Percentiles rank a stretch among this genome's conserved stretches.
Conservation (phyloP, 2,797 vertebrate genomes). For the Enteromius unitaeniatus region DNA sequence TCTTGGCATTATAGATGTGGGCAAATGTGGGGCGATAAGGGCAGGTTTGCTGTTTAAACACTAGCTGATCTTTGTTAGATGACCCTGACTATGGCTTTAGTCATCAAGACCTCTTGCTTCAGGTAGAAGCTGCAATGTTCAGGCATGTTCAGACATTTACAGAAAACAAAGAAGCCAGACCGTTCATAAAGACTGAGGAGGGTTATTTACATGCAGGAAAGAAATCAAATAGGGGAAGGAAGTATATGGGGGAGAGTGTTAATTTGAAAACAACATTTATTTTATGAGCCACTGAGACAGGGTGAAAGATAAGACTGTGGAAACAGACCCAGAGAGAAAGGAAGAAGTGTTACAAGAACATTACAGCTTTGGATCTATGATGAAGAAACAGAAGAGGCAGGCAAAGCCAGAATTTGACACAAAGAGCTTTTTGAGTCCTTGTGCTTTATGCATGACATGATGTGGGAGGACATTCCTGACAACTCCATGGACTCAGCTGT, state of each 20-base stretch:
- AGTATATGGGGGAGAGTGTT: conserved; percentile 24
- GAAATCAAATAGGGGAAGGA: conserved; percentile 37
- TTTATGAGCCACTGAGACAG: conserved; percentile 26
- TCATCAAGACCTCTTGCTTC: conserved; percentile 5
- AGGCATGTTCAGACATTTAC: conserved; percentile 26
- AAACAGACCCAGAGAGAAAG: background rate
- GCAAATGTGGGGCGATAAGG: background rate
- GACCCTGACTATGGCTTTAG: conserved; percentile 40
- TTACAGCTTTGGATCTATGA: conserved; percentile 1
- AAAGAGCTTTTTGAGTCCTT: conserved; percentile 41
- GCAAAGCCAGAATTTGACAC: conserved; percentile 21
- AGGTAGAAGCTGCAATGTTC: conserved; percentile 25
- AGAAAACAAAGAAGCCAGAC: conserved; percentile 20
- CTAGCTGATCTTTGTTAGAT: background rate
- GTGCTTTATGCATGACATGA: background rate
- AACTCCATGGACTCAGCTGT: conserved; percentile 43
- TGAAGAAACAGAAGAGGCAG: conserved; percentile 30
- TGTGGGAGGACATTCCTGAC: conserved; percentile 39
- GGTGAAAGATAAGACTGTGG: conserved; percentile 22
- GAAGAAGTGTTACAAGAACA: conserved; percentile 1
- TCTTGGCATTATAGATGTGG: conserved; percentile 17
- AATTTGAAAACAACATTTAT: conserved; percentile 33
- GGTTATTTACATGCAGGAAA: conserved; percentile 33
- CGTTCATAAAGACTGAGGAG: conserved; percentile 11
- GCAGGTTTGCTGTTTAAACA: conserved; percentile 1